Base-by-base conservation (phyloP, 2,113 vertebrate species). In the Oreochromis aureus region DNA sequence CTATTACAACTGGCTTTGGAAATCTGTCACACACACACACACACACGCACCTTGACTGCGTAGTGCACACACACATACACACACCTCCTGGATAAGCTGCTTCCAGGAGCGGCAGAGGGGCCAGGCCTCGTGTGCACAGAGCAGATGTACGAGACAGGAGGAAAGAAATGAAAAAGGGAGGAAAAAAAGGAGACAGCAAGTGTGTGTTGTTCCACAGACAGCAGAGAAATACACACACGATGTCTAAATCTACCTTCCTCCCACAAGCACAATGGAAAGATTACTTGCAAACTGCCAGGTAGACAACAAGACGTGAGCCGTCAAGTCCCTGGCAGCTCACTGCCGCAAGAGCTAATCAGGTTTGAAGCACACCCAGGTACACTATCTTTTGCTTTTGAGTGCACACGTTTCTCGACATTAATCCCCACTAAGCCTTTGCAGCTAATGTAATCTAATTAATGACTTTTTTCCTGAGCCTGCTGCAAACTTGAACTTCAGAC, bases 381-480 rank as follows among this genome's bases (percentile, higher is more conserved):
- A 89, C 93, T 92, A 93, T 94, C 93, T 94, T 61, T 71, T 86
- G 91, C 93, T 94, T 91, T 92, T 84, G 92, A 94, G 90, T 82
- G 90, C 88, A 82, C 86, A 87, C 87, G 80, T 93, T 94, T 92
- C 90, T 76, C 90, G 88, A 95, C 94, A 93, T 93, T 96, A 97
- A 97, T 97, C 95, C 95, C 63, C 56, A 44, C 63, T 95, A 96
- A 95, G 93, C 96, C 93, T 94, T 94, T 92, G 90, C 87, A 93
- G 93, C 91, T 93, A 94, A 95, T 93, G 93, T 97, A 96, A 97
- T 96, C 96, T 95, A 96, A 97, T 97, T 96, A 96, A 94, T 94
- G 91, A 95, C 94, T 93, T 91, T 89, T 73, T 24, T 24, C 44
- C 76, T 53, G 48, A 90, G 93, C 82, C 63, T 82, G 82, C 89